Evolutionary conservation across 2,888 invertebrate genomes (phyloP), one percentile per base, ranked within the genome.

Genomic region (Catocala fraxini): DNA sequence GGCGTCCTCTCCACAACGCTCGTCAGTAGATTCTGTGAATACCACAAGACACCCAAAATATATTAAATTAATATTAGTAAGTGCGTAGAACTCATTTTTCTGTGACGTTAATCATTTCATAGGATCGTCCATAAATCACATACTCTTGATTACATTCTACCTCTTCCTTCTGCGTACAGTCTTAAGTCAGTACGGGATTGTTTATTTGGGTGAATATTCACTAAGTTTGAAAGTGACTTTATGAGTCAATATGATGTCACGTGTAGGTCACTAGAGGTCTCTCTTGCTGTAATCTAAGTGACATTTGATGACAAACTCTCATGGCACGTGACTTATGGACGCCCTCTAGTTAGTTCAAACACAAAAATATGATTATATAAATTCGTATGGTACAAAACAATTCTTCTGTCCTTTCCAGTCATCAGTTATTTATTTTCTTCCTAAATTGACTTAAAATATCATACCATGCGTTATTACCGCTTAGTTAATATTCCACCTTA

Each of bases 1-100:
- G 98, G 97, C 79, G 98, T 98, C 88, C 98, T 96, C 93, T 99
- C 99, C 86, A 98, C 97, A 75, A 98, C 97, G 88, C 97, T 97
- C 87, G 98, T 98, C 93, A 99, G 97, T 90, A 99, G 96, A 89
- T 96, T 97, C 99, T 99, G 95, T 76, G 87, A 86, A 83, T 73
- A 81, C 88, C 88, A 88, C 73, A 94, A 92, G 79, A 87, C 88
- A 88, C 85, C 88, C 90, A 56, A 59, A 59, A 46, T 63, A 56
- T 75, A 78, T 76, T 75, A 75, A 49, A 39, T 48, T 43, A 54
- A 67, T 74, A 70, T 66, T 64, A 52, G 56, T 58, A 58, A 45
- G 65, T 61, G 61, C 63, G 25, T 15, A 49, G 34, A 33, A 42
- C 39, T 15, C 35, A 42, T 54, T 11, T 15, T 39, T 52, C 46